Conservation (phyloP, 2,888 invertebrate genomes). For the Gastracanthus pulcherrimus region DNA sequence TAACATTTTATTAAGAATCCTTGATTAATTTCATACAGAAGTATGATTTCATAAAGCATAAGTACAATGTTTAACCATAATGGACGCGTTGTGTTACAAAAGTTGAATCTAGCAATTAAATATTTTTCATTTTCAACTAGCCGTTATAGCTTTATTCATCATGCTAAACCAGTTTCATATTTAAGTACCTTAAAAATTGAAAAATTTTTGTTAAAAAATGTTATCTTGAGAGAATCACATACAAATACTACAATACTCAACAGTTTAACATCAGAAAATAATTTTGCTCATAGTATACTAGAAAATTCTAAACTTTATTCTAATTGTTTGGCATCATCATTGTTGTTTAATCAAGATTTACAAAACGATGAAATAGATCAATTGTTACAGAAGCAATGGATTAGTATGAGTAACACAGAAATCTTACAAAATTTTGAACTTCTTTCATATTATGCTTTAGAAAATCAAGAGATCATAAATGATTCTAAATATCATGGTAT, state of each 20-base stretch:
- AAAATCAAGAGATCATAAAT: not conserved
- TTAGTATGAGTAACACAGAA: conserved; percentile 74
- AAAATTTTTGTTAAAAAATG: not conserved
- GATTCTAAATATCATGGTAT: conserved; percentile 8
- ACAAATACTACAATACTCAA: not conserved
- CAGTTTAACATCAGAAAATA: conserved; percentile 72
- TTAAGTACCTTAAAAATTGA: not conserved
- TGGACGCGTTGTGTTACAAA: not conserved
- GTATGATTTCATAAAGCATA: conserved; percentile 9
- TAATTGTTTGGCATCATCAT: conserved; percentile 29
- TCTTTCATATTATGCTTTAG: conserved; percentile 33
- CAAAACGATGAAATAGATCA: conserved; percentile 68
- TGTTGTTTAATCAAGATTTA: conserved; percentile 35
- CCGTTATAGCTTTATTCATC: not conserved
- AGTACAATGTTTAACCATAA: not conserved
- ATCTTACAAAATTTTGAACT: conserved; percentile 49
- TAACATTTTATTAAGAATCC: not conserved
- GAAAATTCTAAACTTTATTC: conserved; percentile 55
- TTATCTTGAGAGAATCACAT: not conserved
- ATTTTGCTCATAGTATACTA: conserved; percentile 77
- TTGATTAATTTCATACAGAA: not conserved
- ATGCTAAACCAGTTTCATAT: not conserved
- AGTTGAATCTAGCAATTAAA: not conserved
- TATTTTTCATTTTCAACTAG: not conserved
- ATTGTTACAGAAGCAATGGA: conserved; percentile 59